phyloP scores from a whole-genome alignment of 2,113 vertebrate genomes.

The Corythoichthys intestinalis region DNA sequence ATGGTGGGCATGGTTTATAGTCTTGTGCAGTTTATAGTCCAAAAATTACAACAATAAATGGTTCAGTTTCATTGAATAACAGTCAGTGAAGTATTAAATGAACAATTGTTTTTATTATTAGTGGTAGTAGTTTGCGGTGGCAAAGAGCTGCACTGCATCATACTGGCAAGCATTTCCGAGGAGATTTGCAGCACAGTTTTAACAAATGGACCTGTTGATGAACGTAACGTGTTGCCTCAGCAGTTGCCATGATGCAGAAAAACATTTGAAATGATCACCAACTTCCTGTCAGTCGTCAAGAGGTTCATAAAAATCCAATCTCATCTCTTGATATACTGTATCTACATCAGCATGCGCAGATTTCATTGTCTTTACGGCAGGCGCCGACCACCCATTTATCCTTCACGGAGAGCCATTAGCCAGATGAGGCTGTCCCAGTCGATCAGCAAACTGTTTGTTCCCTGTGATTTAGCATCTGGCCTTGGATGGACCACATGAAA shows the following conservation, averaged over 20 bases:
- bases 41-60: too few relatives aligned
- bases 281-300: constrained; percentile 2
- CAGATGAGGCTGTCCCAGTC: constrained; percentile 54
- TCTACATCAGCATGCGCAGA: constrained; percentile 33
- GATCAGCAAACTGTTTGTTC: constrained; percentile 35
- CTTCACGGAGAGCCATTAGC: constrained; percentile 49
- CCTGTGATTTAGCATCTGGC: constrained; percentile 36
- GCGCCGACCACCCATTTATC: constrained; percentile 8
- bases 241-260: not conserved
- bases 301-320: constrained; percentile 4
- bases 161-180: not conserved
- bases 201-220: not conserved
- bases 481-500: constrained; percentile 6
- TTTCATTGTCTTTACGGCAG: constrained; percentile 4
- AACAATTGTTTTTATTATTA: not conserved
- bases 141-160: not conserved
- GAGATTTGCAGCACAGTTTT: not conserved
- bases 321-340: constrained; percentile 15
- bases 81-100: not conserved
- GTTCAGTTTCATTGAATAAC: not conserved
- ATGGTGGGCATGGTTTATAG: too few relatives aligned
- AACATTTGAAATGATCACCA: constrained; percentile 1
- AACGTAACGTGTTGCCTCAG: not conserved
- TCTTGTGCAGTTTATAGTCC: too few relatives aligned
- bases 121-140: not conserved